A percentile compares a stretch with the other conserved stretches of the same genome.
Evolutionary conservation across 2,888 invertebrate genomes (phyloP).

Genomic region (Pachycephus smyrnensis): DNA sequence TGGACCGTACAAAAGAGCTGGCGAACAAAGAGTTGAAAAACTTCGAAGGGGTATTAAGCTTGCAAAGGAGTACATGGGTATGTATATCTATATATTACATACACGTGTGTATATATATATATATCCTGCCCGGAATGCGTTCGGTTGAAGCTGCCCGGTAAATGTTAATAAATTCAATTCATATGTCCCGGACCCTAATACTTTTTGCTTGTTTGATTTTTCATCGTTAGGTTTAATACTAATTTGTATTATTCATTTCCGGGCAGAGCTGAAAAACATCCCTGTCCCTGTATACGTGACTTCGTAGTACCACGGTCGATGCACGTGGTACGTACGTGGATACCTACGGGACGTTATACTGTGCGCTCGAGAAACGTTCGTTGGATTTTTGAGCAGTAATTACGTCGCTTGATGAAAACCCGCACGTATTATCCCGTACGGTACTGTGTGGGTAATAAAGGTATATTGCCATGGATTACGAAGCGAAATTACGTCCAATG

Average conservation of each 20-base stretch:
- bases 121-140: background rate
- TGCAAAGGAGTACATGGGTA: background rate
- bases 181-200: rapidly evolving
- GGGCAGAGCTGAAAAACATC: background rate
- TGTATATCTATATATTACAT: background rate
- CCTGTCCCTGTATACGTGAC: background rate
- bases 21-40: background rate
- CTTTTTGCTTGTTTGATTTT: background rate
- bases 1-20: background rate
- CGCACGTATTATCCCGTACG: background rate
- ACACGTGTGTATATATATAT: too few species aligned
- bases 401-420: background rate
- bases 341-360: background rate
- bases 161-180: background rate
- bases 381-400: background rate
- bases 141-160: background rate
- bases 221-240: background rate
- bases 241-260: background rate
- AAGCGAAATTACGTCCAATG: background rate
- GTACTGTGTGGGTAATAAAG: background rate
- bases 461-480: background rate
- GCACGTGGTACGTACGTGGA: too few species aligned
- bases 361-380: background rate
- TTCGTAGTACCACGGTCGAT: background rate
- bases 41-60: background rate